Base-by-base conservation (phyloP, 2,888 invertebrate species). In the Mellilla xanthometata region DNA sequence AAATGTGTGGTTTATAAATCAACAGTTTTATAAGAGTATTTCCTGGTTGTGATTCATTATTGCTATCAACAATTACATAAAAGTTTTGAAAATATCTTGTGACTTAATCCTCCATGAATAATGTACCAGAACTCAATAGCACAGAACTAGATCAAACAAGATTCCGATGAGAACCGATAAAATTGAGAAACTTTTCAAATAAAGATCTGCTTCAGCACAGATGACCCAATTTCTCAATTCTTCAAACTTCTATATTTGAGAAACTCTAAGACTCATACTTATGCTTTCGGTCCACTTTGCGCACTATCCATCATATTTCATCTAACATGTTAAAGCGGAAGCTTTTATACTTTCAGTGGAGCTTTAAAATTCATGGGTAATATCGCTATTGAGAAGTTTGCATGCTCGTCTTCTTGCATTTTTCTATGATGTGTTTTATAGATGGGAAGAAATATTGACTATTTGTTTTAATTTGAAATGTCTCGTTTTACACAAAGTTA, bases 211-310 rank as follows among this genome's bases (percentile, higher is more conserved):
- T 61, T 60, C 63, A 54, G 57, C 51, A 56, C 44, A 50, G 64
- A 66, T 65, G 69, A 72, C 72, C 68, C 65, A 70, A 69, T 72
- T 70, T 68, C 65, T 66, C 62, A 68, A 56, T 60, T 55, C 47
- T 57, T 50, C 58, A 55, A 58, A 63, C 56, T 63, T 58, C 52
- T 60, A 58, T 62, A 36, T 40, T 35, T 31, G 41, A 49, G 33
- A 51, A 55, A 65, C 41, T 57, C 47, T 49, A 39, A 57, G 58
- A 50, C 49, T 15, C 49, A 44, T 48, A 44, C 44, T 40, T 51
- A 33, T 34, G 36, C 22, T 52, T 48, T 32, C 33, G 38, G 32
- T 38, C 36, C 11, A 44, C 39, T 43, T 46, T 27, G 15, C 15
- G 43, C 24, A 39, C 43, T 24, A 49, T 44, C 40, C 44, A 44